Conservation (phyloP, 2,797 vertebrate species). For the Sebastolobus alascanus region DNA sequence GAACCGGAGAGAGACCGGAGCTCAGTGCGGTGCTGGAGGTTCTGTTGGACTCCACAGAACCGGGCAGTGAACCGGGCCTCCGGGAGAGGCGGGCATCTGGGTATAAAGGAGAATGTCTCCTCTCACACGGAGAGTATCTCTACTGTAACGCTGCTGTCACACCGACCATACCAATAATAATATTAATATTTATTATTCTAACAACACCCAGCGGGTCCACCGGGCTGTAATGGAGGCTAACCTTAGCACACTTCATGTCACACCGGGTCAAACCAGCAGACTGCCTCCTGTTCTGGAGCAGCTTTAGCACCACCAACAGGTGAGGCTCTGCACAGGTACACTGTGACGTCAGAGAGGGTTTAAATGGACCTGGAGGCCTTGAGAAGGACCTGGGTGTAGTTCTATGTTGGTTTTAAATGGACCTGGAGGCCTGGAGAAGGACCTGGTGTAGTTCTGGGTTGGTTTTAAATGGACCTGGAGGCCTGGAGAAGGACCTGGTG, state of each 20-base stretch:
- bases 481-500: neutral
- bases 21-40: conserved; percentile 37
- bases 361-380: conserved; percentile 6
- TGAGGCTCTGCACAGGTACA: conserved; percentile 53
- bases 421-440: neutral
- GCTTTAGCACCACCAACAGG: conserved; percentile 66
- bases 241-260: conserved; percentile 28
- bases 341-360: conserved; percentile 1
- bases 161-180: no score
- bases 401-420: no score
- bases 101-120: no score
- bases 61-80: conserved; percentile 6
- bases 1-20: no score
- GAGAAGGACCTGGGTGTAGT: no score
- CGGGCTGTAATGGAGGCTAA: conserved; percentile 2
- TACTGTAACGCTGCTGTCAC: conserved; percentile 15
- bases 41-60: conserved; percentile 40
- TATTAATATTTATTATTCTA: no score
- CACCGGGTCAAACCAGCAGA: conserved; percentile 37
- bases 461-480: neutral
- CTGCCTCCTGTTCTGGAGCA: conserved; percentile 25
- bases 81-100: neutral
- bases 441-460: neutral
- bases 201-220: no score
- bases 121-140: no score